Percentiles rank a stretch among this genome's conserved stretches.
These are phyloP conservation scores for Alcedo quadribrachys DNA, from an alignment of 2,797 vertebrate species.

Conservation along the genomic window DNA sequence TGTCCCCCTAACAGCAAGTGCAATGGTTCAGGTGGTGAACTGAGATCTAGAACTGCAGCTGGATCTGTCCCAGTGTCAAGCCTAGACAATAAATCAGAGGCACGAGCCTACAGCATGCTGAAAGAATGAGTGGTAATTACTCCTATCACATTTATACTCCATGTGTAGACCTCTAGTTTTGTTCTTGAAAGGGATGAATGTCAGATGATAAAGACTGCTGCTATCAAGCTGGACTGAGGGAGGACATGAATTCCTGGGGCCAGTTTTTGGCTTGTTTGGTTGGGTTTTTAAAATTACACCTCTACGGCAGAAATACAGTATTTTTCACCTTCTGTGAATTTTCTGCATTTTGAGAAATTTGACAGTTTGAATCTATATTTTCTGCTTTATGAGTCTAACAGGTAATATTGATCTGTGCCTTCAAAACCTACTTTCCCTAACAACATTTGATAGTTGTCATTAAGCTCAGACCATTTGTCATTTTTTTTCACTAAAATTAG, in stretches of 20 bases:
- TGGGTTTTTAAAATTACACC: background rate
- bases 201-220: background rate
- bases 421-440: background rate
- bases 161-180: background rate
- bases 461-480: slow-evolving; percentile 20
- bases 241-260: background rate
- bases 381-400: background rate
- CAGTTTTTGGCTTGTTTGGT: background rate
- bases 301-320: background rate
- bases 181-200: background rate
- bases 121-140: background rate
- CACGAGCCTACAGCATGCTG: background rate
- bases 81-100: background rate
- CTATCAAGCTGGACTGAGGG: background rate
- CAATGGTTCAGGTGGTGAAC: background rate
- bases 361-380: background rate
- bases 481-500: slow-evolving; percentile 9
- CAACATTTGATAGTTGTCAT: background rate
- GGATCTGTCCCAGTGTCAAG: background rate
- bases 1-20: background rate
- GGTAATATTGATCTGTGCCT: background rate
- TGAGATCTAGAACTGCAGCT: background rate
- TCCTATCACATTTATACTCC: background rate
- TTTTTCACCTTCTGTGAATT: background rate
- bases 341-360: background rate